Evolutionary conservation across 2,113 vertebrate genomes (phyloP).

Genomic region (Sorex fumeus): DNA sequence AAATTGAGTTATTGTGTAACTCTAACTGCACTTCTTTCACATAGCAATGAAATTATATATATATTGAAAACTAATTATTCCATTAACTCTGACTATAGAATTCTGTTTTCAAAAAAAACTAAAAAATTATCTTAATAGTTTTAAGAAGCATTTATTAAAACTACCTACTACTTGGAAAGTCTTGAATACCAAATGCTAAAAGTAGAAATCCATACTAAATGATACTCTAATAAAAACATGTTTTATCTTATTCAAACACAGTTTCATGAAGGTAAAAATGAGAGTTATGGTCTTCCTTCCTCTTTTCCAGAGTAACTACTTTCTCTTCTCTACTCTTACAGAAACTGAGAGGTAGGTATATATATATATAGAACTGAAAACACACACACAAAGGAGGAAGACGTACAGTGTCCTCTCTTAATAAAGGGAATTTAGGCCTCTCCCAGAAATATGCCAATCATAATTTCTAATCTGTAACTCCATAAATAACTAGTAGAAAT

Average conservation of each 20-base stretch:
- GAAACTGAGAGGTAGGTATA: background rate
- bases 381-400: background rate
- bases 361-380: slow-evolving; percentile 22
- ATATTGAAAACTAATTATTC: background rate
- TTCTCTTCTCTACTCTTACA: slow-evolving; percentile 26
- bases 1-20: background rate
- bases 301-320: background rate
- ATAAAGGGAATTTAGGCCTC: background rate
- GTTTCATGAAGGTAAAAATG: background rate
- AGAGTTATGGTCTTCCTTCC: background rate
- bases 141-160: slow-evolving; percentile 11
- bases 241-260: background rate
- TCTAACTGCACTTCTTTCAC: background rate
- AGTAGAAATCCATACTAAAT: background rate
- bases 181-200: background rate
- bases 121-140: slow-evolving; percentile 20
- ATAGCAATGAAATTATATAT: background rate
- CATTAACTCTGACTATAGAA: background rate
- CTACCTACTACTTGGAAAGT: background rate
- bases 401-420: background rate
- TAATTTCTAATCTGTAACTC: background rate
- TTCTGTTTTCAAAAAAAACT: background rate
- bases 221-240: background rate
- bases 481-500: background rate
- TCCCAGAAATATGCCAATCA: background rate